Evolutionary conservation across 2,888 invertebrate genomes (phyloP).

Genomic region (Listrodromus nycthemerus): DNA sequence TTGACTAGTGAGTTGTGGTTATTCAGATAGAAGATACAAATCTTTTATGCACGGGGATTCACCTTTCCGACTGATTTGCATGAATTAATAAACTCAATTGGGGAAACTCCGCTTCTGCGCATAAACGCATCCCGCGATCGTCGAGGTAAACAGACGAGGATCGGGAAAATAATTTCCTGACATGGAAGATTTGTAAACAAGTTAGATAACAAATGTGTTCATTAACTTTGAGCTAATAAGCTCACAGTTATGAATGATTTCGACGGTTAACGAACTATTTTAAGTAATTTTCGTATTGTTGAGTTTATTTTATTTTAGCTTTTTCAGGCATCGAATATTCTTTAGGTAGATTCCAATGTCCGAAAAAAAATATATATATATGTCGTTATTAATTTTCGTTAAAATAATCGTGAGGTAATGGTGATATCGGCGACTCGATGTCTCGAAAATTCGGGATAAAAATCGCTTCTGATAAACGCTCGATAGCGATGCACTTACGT

Average conservation of each 20-base stretch:
- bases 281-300: not conserved
- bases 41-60: constrained; percentile 32
- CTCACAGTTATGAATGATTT: not conserved
- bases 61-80: constrained; percentile 1
- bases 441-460: constrained; percentile 35
- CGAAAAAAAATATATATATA: not conserved
- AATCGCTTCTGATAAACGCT: constrained; percentile 14
- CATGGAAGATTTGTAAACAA: not conserved
- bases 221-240: not conserved
- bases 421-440: constrained; percentile 26
- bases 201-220: not conserved
- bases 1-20: constrained; percentile 9
- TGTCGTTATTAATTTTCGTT: not conserved
- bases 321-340: not conserved
- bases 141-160: not conserved
- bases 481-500: constrained; percentile 52
- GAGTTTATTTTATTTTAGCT: not conserved
- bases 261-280: not conserved
- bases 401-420: constrained; percentile 10
- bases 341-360: not conserved
- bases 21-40: not conserved
- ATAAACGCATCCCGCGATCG: not conserved
- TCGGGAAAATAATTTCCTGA: not conserved
- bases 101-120: constrained; percentile 1
- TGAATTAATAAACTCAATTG: constrained; percentile 2